Percentiles rank a stretch among this genome's conserved stretches.
phyloP scores from a whole-genome alignment of 2,113 vertebrate species.

The Salvelinus fontinalis region DNA sequence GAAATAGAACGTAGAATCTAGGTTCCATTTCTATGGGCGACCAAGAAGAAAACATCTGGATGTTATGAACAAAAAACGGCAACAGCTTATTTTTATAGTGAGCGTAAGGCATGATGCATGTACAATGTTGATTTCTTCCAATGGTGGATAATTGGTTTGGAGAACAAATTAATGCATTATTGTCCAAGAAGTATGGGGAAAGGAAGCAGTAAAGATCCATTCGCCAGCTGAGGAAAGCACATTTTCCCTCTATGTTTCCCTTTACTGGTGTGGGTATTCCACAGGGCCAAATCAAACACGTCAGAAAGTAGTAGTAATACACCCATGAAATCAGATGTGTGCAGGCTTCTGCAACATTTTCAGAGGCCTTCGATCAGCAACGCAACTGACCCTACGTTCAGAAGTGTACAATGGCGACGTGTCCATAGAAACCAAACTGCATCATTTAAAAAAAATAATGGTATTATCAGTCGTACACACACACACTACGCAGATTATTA shows the following conservation, averaged over 20 bases:
- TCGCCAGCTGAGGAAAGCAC: not conserved
- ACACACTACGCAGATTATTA: not conserved
- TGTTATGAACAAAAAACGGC: slow-evolving; percentile 42
- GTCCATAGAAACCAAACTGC: slow-evolving; percentile 18
- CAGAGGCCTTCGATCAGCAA: slow-evolving; percentile 4
- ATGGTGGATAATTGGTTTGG: not conserved
- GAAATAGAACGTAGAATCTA: no score
- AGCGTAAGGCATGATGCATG: slow-evolving; percentile 60
- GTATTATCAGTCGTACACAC: not conserved
- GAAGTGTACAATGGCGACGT: slow-evolving; percentile 52
- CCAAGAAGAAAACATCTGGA: slow-evolving; percentile 24
- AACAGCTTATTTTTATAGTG: slow-evolving; percentile 31
- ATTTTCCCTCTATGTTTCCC: not conserved
- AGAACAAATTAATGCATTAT: not conserved
- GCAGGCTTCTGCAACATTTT: not conserved
- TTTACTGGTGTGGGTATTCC: slow-evolving; percentile 21
- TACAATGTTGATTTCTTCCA: slow-evolving; percentile 29
- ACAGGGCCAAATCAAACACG: slow-evolving; percentile 4
- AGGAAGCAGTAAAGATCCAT: not conserved
- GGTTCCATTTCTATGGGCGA: no score
- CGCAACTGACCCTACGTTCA: slow-evolving; percentile 24
- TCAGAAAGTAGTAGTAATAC: not conserved
- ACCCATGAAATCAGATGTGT: not conserved
- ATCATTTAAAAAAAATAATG: not conserved
- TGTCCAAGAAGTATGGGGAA: not conserved